These are phyloP conservation scores for Meliscaeva auricollis DNA, from an alignment of 2,888 invertebrate species.

Conservation along the genomic window DNA sequence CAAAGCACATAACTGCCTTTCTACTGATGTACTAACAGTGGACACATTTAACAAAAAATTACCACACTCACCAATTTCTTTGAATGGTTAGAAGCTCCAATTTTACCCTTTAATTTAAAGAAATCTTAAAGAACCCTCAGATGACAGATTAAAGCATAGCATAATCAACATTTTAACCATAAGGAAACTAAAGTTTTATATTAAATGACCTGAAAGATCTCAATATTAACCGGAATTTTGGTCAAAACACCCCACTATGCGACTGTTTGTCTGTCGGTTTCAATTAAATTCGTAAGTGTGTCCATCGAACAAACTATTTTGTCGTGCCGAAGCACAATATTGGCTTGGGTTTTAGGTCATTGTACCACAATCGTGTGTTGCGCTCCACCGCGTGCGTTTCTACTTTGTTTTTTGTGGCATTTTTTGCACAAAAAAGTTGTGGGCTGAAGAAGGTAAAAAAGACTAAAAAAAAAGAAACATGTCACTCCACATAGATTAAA, in stretches of 20 bases:
- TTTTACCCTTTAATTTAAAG: no score
- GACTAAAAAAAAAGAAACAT: constrained; percentile 39
- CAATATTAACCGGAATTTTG: neutral
- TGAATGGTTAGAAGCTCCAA: no score
- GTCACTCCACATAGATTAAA: constrained; percentile 63
- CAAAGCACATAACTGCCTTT: constrained; percentile 5
- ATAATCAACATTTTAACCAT: no score
- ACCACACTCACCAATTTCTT: no score
- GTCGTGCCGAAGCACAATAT: constrained; percentile 25
- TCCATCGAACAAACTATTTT: constrained; percentile 31
- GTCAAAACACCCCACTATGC: neutral
- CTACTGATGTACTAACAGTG: neutral
- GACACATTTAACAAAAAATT: no score
- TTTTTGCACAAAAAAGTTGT: constrained; percentile 31
- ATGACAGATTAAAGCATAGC: no score
- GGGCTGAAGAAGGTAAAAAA: constrained; percentile 22
- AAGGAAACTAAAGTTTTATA: no score
- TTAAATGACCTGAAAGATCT: no score
- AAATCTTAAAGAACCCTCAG: no score
- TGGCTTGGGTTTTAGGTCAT: constrained; percentile 63
- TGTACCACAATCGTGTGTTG: constrained; percentile 53
- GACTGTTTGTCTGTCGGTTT: constrained; percentile 37
- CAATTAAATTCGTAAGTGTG: constrained; percentile 39
- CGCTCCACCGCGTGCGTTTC: constrained; percentile 37
- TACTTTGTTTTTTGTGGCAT: constrained; percentile 21